Evolutionary conservation across 2,113 vertebrate species (phyloP).

Genomic region (Atherinomorus stipes): DNA sequence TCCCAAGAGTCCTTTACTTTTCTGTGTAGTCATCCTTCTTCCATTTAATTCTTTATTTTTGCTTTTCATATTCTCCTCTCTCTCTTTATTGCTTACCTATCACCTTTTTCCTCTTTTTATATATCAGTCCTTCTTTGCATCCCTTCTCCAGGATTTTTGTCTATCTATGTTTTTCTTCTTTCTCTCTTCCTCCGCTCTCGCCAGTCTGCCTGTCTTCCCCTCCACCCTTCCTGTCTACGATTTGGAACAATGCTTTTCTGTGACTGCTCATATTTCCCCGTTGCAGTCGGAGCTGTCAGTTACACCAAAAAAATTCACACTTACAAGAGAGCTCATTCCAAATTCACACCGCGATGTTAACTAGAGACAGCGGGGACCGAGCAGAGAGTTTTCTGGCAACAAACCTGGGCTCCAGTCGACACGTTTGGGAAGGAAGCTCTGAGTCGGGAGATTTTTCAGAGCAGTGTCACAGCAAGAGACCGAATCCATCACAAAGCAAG

Average conservation of each 20-base stretch:
- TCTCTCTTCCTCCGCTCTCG: background rate
- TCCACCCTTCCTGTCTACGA: background rate
- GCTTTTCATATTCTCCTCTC: too few relatives aligned
- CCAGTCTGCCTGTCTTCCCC: background rate
- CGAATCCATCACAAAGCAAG: conserved; percentile 29
- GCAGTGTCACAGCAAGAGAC: conserved; percentile 1
- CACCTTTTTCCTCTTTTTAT: background rate
- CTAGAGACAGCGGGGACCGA: conserved; percentile 9
- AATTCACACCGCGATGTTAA: conserved; percentile 34
- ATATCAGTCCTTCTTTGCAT: too few relatives aligned
- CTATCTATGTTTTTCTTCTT: background rate
- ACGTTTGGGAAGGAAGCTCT: background rate
- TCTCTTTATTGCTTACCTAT: background rate
- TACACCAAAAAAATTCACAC: conserved; percentile 24
- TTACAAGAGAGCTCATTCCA: conserved; percentile 32
- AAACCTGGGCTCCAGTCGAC: conserved; percentile 7
- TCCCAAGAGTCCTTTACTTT: background rate
- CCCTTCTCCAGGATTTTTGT: background rate
- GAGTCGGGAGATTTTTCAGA: background rate
- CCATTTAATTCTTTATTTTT: background rate
- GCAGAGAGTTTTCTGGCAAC: conserved; percentile 15
- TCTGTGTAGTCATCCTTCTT: background rate
- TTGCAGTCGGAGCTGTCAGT: conserved; percentile 19
- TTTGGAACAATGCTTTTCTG: conserved; percentile 8
- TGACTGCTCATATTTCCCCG: conserved; percentile 9